Evolutionary conservation across 1,140 invertebrate genomes (phyloP).

Genomic region (Pseudachorutes palmiensis): DNA sequence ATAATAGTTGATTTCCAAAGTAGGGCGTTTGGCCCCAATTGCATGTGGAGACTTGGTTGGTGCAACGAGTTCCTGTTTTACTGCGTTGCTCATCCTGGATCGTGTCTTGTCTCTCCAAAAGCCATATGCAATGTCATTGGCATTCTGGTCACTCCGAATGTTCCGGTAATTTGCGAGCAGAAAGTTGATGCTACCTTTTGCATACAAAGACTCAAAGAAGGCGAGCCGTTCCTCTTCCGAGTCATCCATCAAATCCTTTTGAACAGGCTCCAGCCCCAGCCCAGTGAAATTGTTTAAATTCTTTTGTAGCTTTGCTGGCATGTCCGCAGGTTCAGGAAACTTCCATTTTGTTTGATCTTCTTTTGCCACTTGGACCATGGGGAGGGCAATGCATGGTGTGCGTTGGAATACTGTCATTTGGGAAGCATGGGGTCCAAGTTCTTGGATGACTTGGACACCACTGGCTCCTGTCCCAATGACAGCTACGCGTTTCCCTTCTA

Average conservation of each 20-base stretch:
- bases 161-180: too few species aligned
- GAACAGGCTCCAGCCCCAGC: too few species aligned
- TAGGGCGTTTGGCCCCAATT: conserved; percentile 6
- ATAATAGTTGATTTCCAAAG: conserved; percentile 9
- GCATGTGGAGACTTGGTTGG: not conserved
- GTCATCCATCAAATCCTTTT: too few species aligned
- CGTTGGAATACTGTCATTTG: conserved; percentile 22
- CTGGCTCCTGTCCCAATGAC: conserved; percentile 26
- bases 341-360: not conserved
- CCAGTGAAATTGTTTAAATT: too few species aligned
- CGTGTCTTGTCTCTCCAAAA: conserved; percentile 15
- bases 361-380: conserved; percentile 4
- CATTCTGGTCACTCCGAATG: conserved; percentile 3
- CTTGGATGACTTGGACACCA: conserved; percentile 22
- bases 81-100: not conserved
- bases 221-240: not conserved
- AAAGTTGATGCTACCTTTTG: not conserved
- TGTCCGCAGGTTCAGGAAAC: not conserved
- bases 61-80: conserved; percentile 1
- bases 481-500: conserved; percentile 20
- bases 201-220: not conserved
- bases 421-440: conserved; percentile 14
- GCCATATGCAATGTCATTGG: conserved; percentile 5
- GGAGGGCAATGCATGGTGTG: conserved; percentile 14
- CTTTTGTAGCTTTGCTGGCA: too few species aligned